Base-by-base conservation (phyloP, 2,113 vertebrate species). In the Cryptomyrus ogoouensis region DNA sequence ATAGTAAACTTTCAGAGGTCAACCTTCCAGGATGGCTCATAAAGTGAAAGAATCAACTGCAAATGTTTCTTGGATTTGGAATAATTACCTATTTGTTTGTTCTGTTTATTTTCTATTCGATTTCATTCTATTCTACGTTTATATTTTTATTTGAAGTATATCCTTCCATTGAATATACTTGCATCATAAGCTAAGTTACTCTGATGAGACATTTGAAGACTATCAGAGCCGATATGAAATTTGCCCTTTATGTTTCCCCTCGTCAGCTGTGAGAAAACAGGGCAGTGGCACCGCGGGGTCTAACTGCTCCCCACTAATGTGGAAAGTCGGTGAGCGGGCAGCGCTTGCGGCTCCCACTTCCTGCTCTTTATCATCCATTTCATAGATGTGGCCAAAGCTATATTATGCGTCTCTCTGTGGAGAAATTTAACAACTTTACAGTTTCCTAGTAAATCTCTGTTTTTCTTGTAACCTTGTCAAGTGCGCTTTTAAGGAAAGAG, bases 351-450 rank as follows among this genome's bases (percentile, higher is more conserved):
- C 39, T 46, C 39, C 24, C 35, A 2, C 6, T 62, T 88, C 52
- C 85, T 66, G 35, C 49, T 88, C 35, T 88, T 88, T 66, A 62
- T 88, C 52, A 88, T 88, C 39, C 19, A 47, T 44, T 44, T 42
- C 87, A 53, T 80, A 80, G 74, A 80, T 80, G 74, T 80, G 74
- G 74, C 31, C 74, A 80, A 80, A 80, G 74, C 74, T 19, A 39
- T 80, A 80, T 80, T 42, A 80, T 80, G 74, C 74, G 21, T 47
- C 39, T 84, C 44, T 44, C 83, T 84, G 83, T 84, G 83, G 83
- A 84, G 83, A 84, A 84, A n/a, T 84, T 84, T 84, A 46, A 84
- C 83, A 84, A 84, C 83, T 84, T 84, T 84, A 84, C 83, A 84
- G 83, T 84, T 84, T 84, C 83, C 83, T 84, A 87, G 85, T 52